Percentiles rank a stretch among this genome's conserved stretches.
These are phyloP conservation scores for Chiloscyllium punctatum DNA, from an alignment of 2,797 vertebrate species.

Conservation along the genomic window DNA sequence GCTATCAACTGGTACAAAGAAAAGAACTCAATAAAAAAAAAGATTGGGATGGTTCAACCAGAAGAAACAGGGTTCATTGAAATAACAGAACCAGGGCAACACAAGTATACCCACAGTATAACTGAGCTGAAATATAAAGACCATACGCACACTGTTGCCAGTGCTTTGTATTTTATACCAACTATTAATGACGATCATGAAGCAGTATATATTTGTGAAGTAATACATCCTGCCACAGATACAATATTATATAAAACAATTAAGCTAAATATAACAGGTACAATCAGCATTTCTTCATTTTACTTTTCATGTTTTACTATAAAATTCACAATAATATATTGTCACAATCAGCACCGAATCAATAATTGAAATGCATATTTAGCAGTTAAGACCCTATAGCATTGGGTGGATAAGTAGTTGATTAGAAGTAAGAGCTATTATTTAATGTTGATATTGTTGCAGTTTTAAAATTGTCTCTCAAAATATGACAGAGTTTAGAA, in stretches of 20 bases:
- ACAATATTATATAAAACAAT: too few species aligned
- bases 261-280: conserved; percentile 28
- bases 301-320: background rate
- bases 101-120: background rate
- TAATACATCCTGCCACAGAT: background rate
- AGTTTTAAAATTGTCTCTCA: background rate
- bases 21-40: background rate
- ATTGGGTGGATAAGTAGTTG: background rate
- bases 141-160: background rate
- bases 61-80: too few species aligned
- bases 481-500: background rate
- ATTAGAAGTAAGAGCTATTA: background rate
- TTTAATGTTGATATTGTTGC: background rate
- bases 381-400: background rate
- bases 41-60: conserved; percentile 30
- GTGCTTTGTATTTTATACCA: conserved; percentile 22
- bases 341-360: background rate
- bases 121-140: conserved; percentile 5
- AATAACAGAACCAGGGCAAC: background rate
- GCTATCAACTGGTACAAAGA: conserved; percentile 39
- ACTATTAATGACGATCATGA: conserved; percentile 11
- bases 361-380: background rate
- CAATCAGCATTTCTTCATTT: background rate
- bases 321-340: background rate
- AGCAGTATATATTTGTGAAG: conserved; percentile 25